Base-by-base conservation (phyloP, 2,797 vertebrate genomes). In the Erithacus rubecula region DNA sequence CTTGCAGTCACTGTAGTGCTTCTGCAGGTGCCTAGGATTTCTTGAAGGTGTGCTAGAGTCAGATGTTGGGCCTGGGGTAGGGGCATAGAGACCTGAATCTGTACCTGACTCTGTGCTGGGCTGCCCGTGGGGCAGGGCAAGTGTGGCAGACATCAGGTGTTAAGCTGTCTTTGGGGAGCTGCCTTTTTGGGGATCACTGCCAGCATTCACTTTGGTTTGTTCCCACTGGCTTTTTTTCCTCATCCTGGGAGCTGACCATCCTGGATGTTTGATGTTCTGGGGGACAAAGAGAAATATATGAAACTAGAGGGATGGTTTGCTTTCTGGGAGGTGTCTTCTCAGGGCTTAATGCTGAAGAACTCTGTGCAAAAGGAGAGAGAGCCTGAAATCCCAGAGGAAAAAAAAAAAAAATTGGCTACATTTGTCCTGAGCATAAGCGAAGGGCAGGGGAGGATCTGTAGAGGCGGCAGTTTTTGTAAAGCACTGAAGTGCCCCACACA, bases 391-490 rank as follows among this genome's bases (percentile, higher is more conserved):
- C 41, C 67, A 82, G 70, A 70, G 67, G 2, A 44, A 74, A 94
- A 93, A 46, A 43, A 44, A 46, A 46, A 95, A 95, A 96, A 97
- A 97, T 94, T 96, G 96, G 94, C 97, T 91, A 94, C 96, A 95
- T 98, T 98, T 34, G 77, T 98, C 97, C 97, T 98, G 96, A 98
- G 96, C 96, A 84, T 96, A 96, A 97, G 96, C 68, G 58, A 97
- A 89, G 96, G 82, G 90, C 78, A 85, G 56, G 82, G 90, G 30
- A 52, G 72, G 94, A 97, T 97, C 96, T 97, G 97, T 98, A 93
- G 97, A 97, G 97, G 94, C 92, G 97, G 98, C 97, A 98, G 97
- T 97, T 98, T 98, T 98, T 97, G 98, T 97, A 97, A 98, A 98
- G 97, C 79, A 22, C 96, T 98, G 97, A 98, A 97, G 97, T 98